Conservation (phyloP, 2,797 vertebrate genomes). For the Lepus townsendii region DNA sequence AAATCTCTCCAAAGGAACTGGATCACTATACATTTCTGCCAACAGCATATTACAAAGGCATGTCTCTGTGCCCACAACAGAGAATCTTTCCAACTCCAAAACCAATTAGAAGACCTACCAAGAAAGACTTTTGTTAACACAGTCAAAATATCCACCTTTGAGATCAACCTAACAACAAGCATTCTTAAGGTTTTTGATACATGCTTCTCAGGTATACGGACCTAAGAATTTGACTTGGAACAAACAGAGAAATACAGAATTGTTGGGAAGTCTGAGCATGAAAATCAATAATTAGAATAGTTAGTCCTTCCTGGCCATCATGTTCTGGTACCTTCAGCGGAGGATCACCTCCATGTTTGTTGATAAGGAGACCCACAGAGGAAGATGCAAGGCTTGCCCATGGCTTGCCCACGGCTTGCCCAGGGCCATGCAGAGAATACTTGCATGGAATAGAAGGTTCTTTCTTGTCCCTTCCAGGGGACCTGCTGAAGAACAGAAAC, state of each 20-base stretch:
- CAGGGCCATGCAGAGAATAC: not conserved
- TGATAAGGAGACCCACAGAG: not conserved
- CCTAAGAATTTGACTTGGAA: not conserved
- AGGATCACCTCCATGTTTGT: not conserved
- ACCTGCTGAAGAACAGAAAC: not conserved
- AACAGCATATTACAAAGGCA: not conserved
- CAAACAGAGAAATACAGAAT: not conserved
- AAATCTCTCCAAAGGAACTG: not conserved
- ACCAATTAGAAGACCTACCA: not conserved
- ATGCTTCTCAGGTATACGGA: not conserved
- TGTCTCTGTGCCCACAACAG: not conserved
- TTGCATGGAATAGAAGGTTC: not conserved
- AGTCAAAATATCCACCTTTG: not conserved
- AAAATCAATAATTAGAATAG: not conserved
- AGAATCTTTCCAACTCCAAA: conserved; percentile 18
- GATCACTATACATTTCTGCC: not conserved
- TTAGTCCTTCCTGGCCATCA: not conserved
- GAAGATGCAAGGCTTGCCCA: too few relatives aligned
- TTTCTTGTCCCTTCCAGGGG: not conserved
- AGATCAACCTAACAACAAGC: not conserved
- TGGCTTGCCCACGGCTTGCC: not conserved
- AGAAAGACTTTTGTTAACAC: not conserved
- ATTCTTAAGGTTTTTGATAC: not conserved
- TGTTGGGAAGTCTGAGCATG: not conserved
- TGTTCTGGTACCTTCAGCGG: not conserved